Percentiles rank a stretch among this genome's conserved stretches.
phyloP scores from a whole-genome alignment of 1,140 invertebrate species.

The Aphelinus atriplicis region DNA sequence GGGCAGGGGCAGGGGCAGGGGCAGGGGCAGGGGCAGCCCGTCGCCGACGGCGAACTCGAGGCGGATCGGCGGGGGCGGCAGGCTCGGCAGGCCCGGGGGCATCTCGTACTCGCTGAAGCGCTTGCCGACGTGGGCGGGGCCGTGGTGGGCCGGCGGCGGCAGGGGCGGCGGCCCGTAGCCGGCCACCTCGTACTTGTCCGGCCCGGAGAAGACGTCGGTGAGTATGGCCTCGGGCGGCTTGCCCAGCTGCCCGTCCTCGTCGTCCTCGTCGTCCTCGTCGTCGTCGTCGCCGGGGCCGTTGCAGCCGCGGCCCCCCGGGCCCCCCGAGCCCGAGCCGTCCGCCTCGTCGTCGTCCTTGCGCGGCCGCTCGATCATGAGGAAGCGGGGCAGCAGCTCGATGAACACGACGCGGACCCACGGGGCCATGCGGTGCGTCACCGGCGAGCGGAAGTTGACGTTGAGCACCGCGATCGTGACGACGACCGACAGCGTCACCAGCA shows the following conservation, averaged over 20 bases:
- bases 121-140: slow-evolving; percentile 70
- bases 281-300: slow-evolving; percentile 70
- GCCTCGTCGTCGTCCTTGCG: slow-evolving; percentile 74
- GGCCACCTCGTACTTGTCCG: slow-evolving; percentile 67
- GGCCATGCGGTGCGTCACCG: slow-evolving; percentile 94
- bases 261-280: slow-evolving; percentile 71
- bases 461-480: slow-evolving; percentile 97
- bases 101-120: slow-evolving; percentile 79
- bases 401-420: slow-evolving; percentile 91
- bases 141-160: slow-evolving; percentile 70
- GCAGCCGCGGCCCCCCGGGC: slow-evolving; percentile 61
- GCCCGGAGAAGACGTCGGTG: slow-evolving; percentile 65
- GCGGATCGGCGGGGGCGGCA: slow-evolving; percentile 6
- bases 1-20: slow-evolving; percentile 71
- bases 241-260: slow-evolving; percentile 63
- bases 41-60: slow-evolving; percentile 18
- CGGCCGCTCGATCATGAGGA: slow-evolving; percentile 85
- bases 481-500: slow-evolving; percentile 97
- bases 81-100: slow-evolving; percentile 54
- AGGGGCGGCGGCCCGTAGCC: slow-evolving; percentile 63
- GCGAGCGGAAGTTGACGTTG: slow-evolving; percentile 98
- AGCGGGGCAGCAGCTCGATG: slow-evolving; percentile 87
- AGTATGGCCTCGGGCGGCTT: slow-evolving; percentile 56
- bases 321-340: slow-evolving; percentile 64
- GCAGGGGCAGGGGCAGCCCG: slow-evolving; percentile 47